A percentile compares a stretch with the other conserved stretches of the same genome.
Conservation (phyloP, 2,888 invertebrate genomes). For the Autographa pulchrina region DNA sequence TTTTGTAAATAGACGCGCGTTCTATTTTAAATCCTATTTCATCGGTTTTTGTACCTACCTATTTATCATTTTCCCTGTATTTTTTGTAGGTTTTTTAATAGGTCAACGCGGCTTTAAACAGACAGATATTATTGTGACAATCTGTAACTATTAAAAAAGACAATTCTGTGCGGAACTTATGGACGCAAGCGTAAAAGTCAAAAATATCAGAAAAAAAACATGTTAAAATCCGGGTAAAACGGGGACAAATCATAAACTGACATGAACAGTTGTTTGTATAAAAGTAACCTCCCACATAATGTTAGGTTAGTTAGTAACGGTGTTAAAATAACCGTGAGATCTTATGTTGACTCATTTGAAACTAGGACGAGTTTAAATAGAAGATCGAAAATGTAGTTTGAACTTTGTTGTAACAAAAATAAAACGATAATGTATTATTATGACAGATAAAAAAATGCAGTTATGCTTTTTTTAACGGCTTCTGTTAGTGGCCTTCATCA, state of each 20-base stretch:
- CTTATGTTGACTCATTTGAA: conserved; percentile 47
- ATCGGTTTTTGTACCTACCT: background rate
- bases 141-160: too few relatives aligned
- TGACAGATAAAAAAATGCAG: too few relatives aligned
- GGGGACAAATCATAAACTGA: conserved; percentile 20
- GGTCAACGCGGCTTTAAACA: background rate
- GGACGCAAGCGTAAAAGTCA: background rate
- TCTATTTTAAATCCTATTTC: conserved; percentile 9
- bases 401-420: background rate
- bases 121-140: too few relatives aligned
- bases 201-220: conserved; percentile 4
- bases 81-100: background rate
- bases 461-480: too few relatives aligned
- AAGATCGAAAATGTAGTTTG: conserved; percentile 32
- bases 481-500: too few relatives aligned
- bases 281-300: conserved; percentile 53
- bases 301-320: conserved; percentile 45
- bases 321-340: conserved; percentile 54
- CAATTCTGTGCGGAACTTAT: too few relatives aligned
- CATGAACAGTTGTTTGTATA: conserved; percentile 36
- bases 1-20: conserved; percentile 16
- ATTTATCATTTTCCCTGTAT: background rate
- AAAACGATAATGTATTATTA: too few relatives aligned
- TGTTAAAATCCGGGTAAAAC: conserved; percentile 19
- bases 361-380: conserved; percentile 48